Percentiles rank a stretch among this genome's conserved stretches.
Conservation (phyloP, 2,113 vertebrate genomes). For the Ameiurus melas region DNA sequence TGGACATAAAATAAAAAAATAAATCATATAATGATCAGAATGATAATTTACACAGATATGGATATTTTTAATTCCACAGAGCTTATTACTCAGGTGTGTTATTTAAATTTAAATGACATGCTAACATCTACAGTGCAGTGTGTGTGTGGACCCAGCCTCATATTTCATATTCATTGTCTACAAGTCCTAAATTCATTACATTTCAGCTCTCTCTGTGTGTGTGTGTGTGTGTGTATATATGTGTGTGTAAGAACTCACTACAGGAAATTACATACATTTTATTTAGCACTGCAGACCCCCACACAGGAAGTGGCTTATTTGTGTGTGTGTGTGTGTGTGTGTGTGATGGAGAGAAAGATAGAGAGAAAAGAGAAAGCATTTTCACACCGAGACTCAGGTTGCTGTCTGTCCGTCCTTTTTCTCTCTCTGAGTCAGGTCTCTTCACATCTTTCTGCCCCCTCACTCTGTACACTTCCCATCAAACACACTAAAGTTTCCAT, state of each 20-base stretch:
- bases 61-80: not conserved
- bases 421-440: not conserved
- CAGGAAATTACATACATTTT: constrained; percentile 2
- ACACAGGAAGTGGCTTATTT: constrained; percentile 18
- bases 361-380: not conserved
- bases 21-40: not conserved
- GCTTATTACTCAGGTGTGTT: not conserved
- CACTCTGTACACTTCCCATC: constrained; percentile 28
- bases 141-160: not conserved
- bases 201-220: not conserved
- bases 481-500: constrained; percentile 24
- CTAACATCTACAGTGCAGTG: not conserved
- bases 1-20: not conserved
- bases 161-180: not conserved
- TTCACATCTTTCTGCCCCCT: constrained; percentile 1
- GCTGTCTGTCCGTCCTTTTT: not conserved
- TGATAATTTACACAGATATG: not conserved
- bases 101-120: too few relatives aligned
- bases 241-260: not conserved
- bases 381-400: constrained; percentile 7
- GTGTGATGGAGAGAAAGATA: not conserved
- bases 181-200: not conserved
- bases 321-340: not conserved
- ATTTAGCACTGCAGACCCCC: constrained; percentile 5
- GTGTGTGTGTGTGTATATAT: not conserved